These are phyloP conservation scores for Pachypanchax playfairii DNA, from an alignment of 2,113 vertebrate species.

Conservation along the genomic window DNA sequence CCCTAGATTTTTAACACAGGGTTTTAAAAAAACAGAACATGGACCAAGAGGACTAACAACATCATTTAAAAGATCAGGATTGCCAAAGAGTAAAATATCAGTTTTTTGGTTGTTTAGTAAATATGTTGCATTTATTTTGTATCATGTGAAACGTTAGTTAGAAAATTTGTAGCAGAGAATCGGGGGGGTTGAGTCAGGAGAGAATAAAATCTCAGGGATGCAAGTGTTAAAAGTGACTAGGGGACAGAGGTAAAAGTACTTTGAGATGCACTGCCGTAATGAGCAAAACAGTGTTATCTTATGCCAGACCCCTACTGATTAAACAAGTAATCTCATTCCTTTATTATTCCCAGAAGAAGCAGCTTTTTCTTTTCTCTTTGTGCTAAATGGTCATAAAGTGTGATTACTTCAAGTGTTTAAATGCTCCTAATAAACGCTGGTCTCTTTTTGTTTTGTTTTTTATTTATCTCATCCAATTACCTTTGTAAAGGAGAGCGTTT, in stretches of 20 bases:
- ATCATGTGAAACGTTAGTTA: too few species aligned
- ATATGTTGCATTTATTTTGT: too few species aligned
- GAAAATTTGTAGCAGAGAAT: too few species aligned
- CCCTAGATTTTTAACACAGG: too few species aligned
- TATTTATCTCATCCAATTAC: slow-evolving; percentile 77
- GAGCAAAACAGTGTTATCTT: slow-evolving; percentile 37
- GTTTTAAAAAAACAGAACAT: too few species aligned
- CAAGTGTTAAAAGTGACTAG: too few species aligned
- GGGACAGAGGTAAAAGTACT: slow-evolving; percentile 18
- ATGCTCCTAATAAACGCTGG: slow-evolving; percentile 65
- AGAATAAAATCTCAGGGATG: too few species aligned
- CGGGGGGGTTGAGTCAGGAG: too few species aligned
- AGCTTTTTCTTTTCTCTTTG: slow-evolving; percentile 45
- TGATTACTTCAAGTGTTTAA: slow-evolving; percentile 71
- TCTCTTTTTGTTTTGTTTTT: slow-evolving; percentile 74
- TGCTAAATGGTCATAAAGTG: slow-evolving; percentile 67
- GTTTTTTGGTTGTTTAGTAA: too few species aligned
- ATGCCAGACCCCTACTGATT: slow-evolving; percentile 50
- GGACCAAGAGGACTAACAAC: too few species aligned
- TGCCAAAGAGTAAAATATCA: too few species aligned
- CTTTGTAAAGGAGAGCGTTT: slow-evolving; percentile 70
- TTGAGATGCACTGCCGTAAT: slow-evolving; percentile 47
- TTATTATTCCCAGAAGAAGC: slow-evolving; percentile 57
- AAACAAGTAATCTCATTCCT: slow-evolving; percentile 56
- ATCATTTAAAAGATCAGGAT: too few species aligned